Conservation (phyloP, 1,140 invertebrate species). For the Papilio polytes region DNA sequence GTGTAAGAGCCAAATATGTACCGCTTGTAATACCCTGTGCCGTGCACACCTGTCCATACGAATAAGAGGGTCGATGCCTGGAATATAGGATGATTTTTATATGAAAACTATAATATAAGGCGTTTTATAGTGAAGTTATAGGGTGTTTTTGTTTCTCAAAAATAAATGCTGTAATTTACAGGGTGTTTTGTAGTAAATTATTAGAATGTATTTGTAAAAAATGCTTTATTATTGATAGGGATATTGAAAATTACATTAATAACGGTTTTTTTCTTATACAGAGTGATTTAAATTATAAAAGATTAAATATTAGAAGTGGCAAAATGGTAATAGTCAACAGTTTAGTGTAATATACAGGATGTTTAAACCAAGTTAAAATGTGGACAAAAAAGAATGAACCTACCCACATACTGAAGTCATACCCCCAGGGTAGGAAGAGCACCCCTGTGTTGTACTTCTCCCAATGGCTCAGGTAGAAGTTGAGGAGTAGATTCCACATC, state of each 20-base stretch:
- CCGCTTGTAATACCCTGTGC: constrained; percentile 93
- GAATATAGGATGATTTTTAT: constrained; percentile 33
- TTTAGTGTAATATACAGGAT: too few relatives aligned
- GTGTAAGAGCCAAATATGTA: constrained; percentile 88
- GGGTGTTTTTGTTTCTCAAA: neutral
- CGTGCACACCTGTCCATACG: constrained; percentile 87
- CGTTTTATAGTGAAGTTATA: neutral
- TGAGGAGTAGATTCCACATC: constrained; percentile 95
- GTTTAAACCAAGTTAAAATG: neutral
- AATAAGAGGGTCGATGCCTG: constrained; percentile 78
- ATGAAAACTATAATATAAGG: neutral
- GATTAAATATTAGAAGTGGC: too few relatives aligned
- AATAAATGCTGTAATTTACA: neutral
- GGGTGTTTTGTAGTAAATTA: too few relatives aligned
- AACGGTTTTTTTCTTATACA: too few relatives aligned
- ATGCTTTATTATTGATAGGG: too few relatives aligned
- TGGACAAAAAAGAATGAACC: constrained; percentile 43
- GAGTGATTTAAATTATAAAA: too few relatives aligned
- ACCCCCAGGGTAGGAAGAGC: constrained; percentile 98
- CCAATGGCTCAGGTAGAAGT: constrained; percentile 98
- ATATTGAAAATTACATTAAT: too few relatives aligned
- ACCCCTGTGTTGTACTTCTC: constrained; percentile 99
- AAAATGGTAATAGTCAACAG: too few relatives aligned
- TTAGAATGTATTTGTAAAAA: too few relatives aligned
- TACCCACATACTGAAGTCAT: constrained; percentile 97